Percentiles rank a stretch among this genome's conserved stretches.
These are phyloP conservation scores for Myripristis jacobus DNA, from an alignment of 2,797 vertebrate genomes.

Conservation along the genomic window DNA sequence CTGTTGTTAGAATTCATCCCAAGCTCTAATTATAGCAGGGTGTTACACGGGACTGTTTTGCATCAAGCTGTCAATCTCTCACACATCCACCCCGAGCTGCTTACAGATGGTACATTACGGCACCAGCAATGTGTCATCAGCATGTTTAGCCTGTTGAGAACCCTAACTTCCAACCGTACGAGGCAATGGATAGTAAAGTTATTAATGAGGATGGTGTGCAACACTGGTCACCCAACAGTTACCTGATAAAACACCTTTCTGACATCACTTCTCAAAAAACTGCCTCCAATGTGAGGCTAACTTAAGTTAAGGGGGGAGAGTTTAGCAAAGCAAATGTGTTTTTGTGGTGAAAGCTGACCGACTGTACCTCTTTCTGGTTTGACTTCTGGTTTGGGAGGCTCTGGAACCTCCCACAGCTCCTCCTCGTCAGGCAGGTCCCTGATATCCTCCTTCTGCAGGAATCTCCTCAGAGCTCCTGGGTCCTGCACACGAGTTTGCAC, in stretches of 20 bases:
- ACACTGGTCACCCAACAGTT: no score
- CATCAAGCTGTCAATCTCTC: constrained; percentile 27
- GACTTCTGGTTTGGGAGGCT: constrained; percentile 61
- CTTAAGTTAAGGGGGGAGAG: no score
- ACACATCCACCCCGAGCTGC: not conserved
- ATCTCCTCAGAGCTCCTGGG: constrained; percentile 64
- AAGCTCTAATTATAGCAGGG: constrained; percentile 28
- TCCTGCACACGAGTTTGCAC: constrained; percentile 61
- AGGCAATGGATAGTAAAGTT: no score
- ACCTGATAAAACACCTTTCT: no score
- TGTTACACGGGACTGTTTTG: constrained; percentile 29
- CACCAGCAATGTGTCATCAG: not conserved
- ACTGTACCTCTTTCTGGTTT: constrained; percentile 67
- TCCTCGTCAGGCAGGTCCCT: constrained; percentile 77
- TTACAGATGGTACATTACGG: not conserved
- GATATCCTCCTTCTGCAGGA: constrained; percentile 76
- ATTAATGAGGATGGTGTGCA: not conserved
- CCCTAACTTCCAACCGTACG: not conserved
- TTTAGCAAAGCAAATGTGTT: not conserved
- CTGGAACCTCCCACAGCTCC: constrained; percentile 83
- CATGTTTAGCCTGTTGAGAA: not conserved
- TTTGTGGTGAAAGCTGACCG: not conserved
- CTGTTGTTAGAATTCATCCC: constrained; percentile 45
- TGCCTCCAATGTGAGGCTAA: no score
- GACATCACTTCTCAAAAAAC: no score